Base-by-base conservation (phyloP, 1,140 invertebrate genomes). In the Leguminivora glycinivorella region DNA sequence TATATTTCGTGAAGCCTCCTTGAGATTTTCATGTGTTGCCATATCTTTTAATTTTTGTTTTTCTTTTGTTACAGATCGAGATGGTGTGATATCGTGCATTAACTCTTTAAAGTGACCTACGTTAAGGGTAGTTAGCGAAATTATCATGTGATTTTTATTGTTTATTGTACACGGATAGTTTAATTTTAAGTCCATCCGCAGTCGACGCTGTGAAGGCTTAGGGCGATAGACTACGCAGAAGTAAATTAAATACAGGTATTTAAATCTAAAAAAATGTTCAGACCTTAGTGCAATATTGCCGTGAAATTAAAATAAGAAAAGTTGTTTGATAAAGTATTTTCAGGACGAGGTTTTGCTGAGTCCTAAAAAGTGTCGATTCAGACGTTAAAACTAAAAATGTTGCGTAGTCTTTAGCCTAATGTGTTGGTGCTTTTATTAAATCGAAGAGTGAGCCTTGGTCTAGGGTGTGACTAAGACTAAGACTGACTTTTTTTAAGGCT, bases 141-240 rank as follows among this genome's bases (percentile, higher is more conserved):
- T 81, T 83, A 79, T 72, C 73, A 70, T 83, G 81, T 83, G 81
- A 81, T 82, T 83, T 82, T 76, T 83, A 85, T 74, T 71, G 68
- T 82, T 79, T 82, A 85, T 75, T 81, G 5, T 82, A 82, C 76
- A 80, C 72, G 74, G 77, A 78, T 79, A 82, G 77, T 73, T 75
- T 77, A 79, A 68, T 80, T 75, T 74, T 75, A 79, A 75, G 72
- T 63, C 58, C 29, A 29, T 63, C 58, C 22, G 58, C 25, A 26
- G 58, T 63, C 58, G 58, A 29, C 34, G 58, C 58, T 29, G 26
- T 63, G 58, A 63, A 63, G 58, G 58, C 56, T 60, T 60, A 0
- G 24, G 56, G 24, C n/a, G 58, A n/a, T 10, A 52, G 47, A 52
- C 19, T 52, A 52, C 47, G 47, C 5, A 47, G n/a, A 6, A n/a